phyloP scores from a whole-genome alignment of 1,140 invertebrate species.

The Fopius arisanus region DNA sequence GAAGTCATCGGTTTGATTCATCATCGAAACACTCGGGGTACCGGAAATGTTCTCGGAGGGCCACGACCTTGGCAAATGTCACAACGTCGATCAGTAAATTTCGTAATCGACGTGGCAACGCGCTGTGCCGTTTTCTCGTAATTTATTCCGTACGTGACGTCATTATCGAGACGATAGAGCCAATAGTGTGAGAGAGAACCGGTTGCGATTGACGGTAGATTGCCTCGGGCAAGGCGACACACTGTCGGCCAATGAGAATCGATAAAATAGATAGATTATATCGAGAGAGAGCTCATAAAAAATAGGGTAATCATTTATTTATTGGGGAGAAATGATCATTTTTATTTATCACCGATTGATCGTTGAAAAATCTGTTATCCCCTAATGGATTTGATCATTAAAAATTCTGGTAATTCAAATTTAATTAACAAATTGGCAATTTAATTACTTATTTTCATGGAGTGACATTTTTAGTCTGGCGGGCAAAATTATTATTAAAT shows the following conservation, averaged over 20 bases:
- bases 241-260: slow-evolving; percentile 10
- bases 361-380: no score
- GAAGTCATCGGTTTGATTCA: background rate
- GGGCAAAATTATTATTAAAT: no score
- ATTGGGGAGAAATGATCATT: background rate
- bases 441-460: no score
- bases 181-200: slow-evolving; percentile 23
- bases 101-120: slow-evolving; percentile 27
- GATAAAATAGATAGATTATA: background rate
- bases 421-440: no score
- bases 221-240: slow-evolving; percentile 6
- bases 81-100: slow-evolving; percentile 16
- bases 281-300: background rate
- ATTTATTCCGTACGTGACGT: slow-evolving; percentile 33
- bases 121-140: slow-evolving; percentile 23
- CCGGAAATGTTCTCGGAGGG: slow-evolving; percentile 26
- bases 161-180: slow-evolving; percentile 28
- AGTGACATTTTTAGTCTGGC: no score
- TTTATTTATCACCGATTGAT: no score
- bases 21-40: background rate
- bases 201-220: slow-evolving; percentile 16
- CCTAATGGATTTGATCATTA: no score
- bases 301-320: background rate
- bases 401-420: no score
- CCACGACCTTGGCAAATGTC: slow-evolving; percentile 26